phyloP scores from a whole-genome alignment of 2,113 vertebrate species.

The Paedocypris sp. region DNA sequence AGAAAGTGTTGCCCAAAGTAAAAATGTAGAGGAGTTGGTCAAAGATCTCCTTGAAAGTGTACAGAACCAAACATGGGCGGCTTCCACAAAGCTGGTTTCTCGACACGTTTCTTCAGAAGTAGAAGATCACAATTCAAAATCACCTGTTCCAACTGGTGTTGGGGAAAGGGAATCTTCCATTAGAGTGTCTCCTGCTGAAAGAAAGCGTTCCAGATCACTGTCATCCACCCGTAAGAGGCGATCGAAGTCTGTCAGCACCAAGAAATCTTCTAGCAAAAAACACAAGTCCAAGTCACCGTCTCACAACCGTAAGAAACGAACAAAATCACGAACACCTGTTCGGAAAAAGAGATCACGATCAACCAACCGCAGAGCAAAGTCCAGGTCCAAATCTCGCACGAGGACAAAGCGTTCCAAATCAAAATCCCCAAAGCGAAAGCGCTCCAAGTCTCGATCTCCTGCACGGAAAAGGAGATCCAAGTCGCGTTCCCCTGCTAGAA shows the following conservation, averaged over 20 bases:
- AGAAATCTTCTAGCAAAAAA: constrained; percentile 53
- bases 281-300: constrained; percentile 55
- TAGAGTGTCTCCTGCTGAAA: constrained; percentile 39
- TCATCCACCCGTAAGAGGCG: constrained; percentile 43
- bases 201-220: constrained; percentile 51
- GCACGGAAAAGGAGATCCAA: constrained; percentile 51
- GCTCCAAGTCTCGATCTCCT: constrained; percentile 49
- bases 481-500: constrained; percentile 54
- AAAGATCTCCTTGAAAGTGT: neutral
- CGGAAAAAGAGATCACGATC: constrained; percentile 51
- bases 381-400: constrained; percentile 54
- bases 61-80: constrained; percentile 36
- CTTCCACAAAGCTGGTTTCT: constrained; percentile 39
- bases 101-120: constrained; percentile 37
- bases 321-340: constrained; percentile 58
- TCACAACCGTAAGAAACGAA: constrained; percentile 49
- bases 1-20: neutral
- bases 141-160: constrained; percentile 11
- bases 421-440: constrained; percentile 39
- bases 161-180: constrained; percentile 12
- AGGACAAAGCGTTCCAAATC: constrained; percentile 57
- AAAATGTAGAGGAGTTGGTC: neutral
- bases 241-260: no score
- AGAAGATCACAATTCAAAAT: constrained; percentile 33
- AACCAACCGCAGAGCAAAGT: constrained; percentile 43